These are phyloP conservation scores for Drosophila novamexicana DNA, from an alignment of 1,140 invertebrate species.

Conservation along the genomic window DNA sequence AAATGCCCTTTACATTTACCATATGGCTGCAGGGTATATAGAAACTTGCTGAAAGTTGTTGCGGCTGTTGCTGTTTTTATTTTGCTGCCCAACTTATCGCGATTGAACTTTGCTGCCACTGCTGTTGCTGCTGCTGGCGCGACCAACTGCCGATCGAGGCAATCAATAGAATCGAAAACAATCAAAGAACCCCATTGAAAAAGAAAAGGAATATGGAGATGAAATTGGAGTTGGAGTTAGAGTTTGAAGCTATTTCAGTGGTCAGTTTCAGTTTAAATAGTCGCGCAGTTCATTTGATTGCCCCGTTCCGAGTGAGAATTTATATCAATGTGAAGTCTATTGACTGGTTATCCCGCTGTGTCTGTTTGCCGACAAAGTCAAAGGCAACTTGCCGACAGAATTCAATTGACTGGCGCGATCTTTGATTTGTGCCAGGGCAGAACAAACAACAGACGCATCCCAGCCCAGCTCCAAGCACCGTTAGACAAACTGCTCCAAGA, in stretches of 20 bases:
- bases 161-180: constrained; percentile 68
- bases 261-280: constrained; percentile 65
- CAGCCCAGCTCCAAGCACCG: constrained; percentile 48
- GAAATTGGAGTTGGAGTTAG: neutral
- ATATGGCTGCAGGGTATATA: constrained; percentile 66
- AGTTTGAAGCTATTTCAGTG: constrained; percentile 27
- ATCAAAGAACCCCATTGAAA: constrained; percentile 45
- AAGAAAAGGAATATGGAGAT: constrained; percentile 3
- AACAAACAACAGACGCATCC: constrained; percentile 7
- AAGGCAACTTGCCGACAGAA: constrained; percentile 67
- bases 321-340: constrained; percentile 46
- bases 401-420: constrained; percentile 68
- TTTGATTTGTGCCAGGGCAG: constrained; percentile 41
- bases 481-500: constrained; percentile 50
- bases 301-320: constrained; percentile 29
- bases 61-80: constrained; percentile 32
- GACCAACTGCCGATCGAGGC: constrained; percentile 25
- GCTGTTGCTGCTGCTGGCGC: constrained; percentile 32
- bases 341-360: constrained; percentile 59
- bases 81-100: constrained; percentile 60
- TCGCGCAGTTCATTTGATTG: constrained; percentile 57
- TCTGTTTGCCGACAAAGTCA: constrained; percentile 77
- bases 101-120: constrained; percentile 78
- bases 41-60: constrained; percentile 26
- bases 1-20: constrained; percentile 64